A percentile compares a stretch with the other conserved stretches of the same genome.
These are phyloP conservation scores for Halichoeres trimaculatus DNA, from an alignment of 2,113 vertebrate genomes.

Conservation along the genomic window DNA sequence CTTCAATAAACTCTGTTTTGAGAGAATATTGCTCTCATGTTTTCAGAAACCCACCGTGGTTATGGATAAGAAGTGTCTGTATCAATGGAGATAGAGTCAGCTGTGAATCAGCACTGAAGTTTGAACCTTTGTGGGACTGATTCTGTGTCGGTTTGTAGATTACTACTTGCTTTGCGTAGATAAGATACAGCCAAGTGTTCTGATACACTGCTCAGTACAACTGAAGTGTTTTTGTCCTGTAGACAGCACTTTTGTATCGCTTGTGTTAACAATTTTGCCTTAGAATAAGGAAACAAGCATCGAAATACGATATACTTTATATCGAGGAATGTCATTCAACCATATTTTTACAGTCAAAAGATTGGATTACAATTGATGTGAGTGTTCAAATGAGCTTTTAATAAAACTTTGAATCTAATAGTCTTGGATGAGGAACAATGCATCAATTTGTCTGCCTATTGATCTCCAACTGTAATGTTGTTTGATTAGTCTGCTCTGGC, in stretches of 20 bases:
- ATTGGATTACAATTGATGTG: not conserved
- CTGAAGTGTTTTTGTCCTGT: slow-evolving; percentile 12
- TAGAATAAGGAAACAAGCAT: not conserved
- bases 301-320: not conserved
- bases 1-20: slow-evolving; percentile 58
- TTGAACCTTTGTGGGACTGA: slow-evolving; percentile 46
- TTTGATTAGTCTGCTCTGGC: slow-evolving; percentile 71
- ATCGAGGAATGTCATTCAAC: not conserved
- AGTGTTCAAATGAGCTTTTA: slow-evolving; percentile 29
- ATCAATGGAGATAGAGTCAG: slow-evolving; percentile 39
- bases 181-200: slow-evolving; percentile 51
- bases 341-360: not conserved
- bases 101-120: slow-evolving; percentile 55
- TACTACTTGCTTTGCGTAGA: slow-evolving; percentile 50
- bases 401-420: slow-evolving; percentile 40
- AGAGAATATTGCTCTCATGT: slow-evolving; percentile 50
- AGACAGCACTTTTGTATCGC: slow-evolving; percentile 8
- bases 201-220: slow-evolving; percentile 30
- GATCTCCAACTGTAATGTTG: slow-evolving; percentile 69
- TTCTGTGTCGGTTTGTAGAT: slow-evolving; percentile 54
- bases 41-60: slow-evolving; percentile 31
- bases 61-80: slow-evolving; percentile 30
- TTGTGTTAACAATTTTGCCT: slow-evolving; percentile 11
- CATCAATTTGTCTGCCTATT: slow-evolving; percentile 57
- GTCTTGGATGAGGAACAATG: slow-evolving; percentile 37